These are phyloP conservation scores for Hypanus sabinus DNA, from an alignment of 2,113 vertebrate genomes.

Conservation along the genomic window DNA sequence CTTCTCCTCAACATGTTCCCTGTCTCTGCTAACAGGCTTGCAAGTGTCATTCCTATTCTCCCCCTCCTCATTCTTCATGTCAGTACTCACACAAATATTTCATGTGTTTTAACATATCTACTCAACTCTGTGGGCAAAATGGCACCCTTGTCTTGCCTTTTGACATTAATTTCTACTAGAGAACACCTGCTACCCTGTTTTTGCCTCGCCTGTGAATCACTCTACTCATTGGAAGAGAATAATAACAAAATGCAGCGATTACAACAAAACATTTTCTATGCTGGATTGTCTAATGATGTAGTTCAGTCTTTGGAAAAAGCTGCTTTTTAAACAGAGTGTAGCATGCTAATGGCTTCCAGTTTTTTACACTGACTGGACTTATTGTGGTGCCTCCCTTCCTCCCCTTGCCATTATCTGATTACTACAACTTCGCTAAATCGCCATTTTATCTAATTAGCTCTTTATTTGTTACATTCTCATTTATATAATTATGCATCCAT, in stretches of 20 bases:
- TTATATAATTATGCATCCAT: conserved; percentile 38
- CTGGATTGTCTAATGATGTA: background rate
- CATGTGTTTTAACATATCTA: background rate
- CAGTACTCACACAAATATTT: background rate
- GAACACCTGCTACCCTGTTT: background rate
- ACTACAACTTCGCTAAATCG: conserved; percentile 16
- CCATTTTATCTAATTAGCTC: conserved; percentile 42
- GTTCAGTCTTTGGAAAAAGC: background rate
- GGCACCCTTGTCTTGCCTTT: background rate
- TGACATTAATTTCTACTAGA: background rate
- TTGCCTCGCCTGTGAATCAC: background rate
- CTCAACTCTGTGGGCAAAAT: background rate
- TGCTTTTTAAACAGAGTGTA: conserved; percentile 3
- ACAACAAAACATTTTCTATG: background rate
- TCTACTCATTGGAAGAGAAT: background rate
- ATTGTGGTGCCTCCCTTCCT: background rate
- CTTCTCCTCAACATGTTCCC: background rate
- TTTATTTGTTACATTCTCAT: conserved; percentile 38
- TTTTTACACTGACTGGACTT: conserved; percentile 6
- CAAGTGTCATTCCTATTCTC: background rate
- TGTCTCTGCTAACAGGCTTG: background rate
- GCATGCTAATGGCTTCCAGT: conserved; percentile 6
- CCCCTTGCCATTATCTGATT: background rate
- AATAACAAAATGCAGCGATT: conserved; percentile 6
- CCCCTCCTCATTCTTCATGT: background rate